phyloP scores from a whole-genome alignment of 1,140 invertebrate genomes.

The Caerostris darwini region DNA sequence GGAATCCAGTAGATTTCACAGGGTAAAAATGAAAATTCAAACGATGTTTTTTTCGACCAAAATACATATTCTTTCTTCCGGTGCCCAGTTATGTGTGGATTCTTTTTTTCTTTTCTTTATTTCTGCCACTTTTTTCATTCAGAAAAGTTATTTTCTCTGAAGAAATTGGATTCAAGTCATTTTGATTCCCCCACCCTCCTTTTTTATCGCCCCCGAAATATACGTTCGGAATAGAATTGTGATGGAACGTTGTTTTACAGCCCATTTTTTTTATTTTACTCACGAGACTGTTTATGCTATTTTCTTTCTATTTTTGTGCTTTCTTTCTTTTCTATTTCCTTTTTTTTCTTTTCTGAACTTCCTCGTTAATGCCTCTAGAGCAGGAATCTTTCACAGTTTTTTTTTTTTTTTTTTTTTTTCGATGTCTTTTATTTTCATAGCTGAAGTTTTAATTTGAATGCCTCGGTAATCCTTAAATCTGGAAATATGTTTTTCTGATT shows the following conservation, averaged over 20 bases:
- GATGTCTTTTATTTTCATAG: slow-evolving; percentile 32
- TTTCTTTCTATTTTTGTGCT: slow-evolving; percentile 4
- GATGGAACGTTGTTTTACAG: slow-evolving; percentile 75
- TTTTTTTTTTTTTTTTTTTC: slow-evolving; percentile 6
- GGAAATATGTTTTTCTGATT: slow-evolving; percentile 30
- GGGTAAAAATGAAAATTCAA: slow-evolving; percentile 71
- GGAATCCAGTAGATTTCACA: slow-evolving; percentile 64
- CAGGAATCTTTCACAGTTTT: neutral
- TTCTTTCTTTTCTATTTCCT: neutral
- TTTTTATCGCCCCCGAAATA: slow-evolving; percentile 56
- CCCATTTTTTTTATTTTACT: slow-evolving; percentile 60
- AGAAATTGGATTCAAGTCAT: slow-evolving; percentile 77
- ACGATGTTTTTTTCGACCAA: slow-evolving; percentile 60
- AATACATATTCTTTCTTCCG: slow-evolving; percentile 65
- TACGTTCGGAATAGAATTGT: slow-evolving; percentile 67
- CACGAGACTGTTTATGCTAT: neutral
- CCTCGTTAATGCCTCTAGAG: slow-evolving; percentile 39
- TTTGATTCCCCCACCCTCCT: slow-evolving; percentile 41
- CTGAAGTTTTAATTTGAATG: neutral
- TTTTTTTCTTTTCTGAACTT: neutral
- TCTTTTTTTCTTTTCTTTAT: no score
- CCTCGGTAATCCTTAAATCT: neutral
- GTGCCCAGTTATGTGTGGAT: slow-evolving; percentile 45
- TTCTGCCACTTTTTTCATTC: slow-evolving; percentile 20
- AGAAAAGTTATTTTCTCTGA: slow-evolving; percentile 62